Evolutionary conservation across 2,888 invertebrate genomes (phyloP), one percentile per base, ranked within the genome.

Genomic region (Pseudoips prasinana): DNA sequence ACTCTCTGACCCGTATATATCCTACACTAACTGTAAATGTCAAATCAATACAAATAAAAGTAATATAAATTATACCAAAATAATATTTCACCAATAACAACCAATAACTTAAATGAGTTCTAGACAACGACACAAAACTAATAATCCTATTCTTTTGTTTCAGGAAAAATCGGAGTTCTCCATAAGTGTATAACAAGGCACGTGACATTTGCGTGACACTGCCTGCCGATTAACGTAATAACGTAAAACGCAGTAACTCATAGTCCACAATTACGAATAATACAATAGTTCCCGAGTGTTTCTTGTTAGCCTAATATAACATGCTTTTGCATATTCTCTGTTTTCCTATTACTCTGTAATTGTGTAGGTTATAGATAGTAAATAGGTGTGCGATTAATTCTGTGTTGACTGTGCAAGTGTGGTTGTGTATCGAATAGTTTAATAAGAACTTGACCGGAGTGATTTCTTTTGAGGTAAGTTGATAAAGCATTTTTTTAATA

Each of bases 171-270:
- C 38, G 42, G 39, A 37, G 42, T 29, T 40, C 42, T 38, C 46
- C 52, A 49, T 52, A 57, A 56, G 58, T 60, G 51, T 51, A 49
- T 59, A 55, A 57, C 51, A 49, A 49, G 53, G 11, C 52, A 42
- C 54, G 59, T 74, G 77, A 70, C 77, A 78, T 78, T 77, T 72
- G 74, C 78, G 77, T 77, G 73, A 58, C 68, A 55, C 31, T 31
- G 35, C 28, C 35, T 41, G 34, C 39, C 62, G 56, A 62, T 62
- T 63, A 60, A 44, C 39, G 35, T 54, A 55, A 58, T 58, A 58
- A 45, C 50, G 5, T 38, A 45, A 41, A 52, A 48, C 47, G 46
- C 56, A 50, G 51, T n/a, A 44, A 51, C 63, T 51, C 61, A 68
- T 67, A 57, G 54, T 58, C 66, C 60, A 64, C 68, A 59, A 70